phyloP scores from a whole-genome alignment of 2,888 invertebrate genomes.

The Thera britannica region DNA sequence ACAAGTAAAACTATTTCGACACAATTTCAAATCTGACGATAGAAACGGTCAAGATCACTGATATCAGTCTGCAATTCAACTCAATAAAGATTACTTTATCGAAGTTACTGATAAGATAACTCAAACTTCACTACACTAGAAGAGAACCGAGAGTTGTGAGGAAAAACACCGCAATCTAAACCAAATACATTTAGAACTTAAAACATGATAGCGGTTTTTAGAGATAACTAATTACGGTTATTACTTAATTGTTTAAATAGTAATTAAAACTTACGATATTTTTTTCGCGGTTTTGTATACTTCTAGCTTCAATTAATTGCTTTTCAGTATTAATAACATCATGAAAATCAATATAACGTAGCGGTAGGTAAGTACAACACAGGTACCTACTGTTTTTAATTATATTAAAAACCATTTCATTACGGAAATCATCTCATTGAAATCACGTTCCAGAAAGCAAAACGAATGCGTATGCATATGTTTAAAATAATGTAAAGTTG shows the following conservation, averaged over 20 bases:
- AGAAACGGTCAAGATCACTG: conserved; percentile 33
- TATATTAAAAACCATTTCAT: not conserved
- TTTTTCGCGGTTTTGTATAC: not conserved
- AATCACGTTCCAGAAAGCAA: not conserved
- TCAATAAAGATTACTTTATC: conserved; percentile 33
- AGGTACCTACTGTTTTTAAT: not conserved
- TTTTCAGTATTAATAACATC: not conserved
- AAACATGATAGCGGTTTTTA: not conserved
- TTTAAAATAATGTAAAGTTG: not conserved
- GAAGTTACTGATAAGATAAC: conserved; percentile 3
- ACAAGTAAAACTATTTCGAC: not conserved
- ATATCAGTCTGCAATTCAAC: conserved; percentile 29
- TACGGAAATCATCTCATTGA: not conserved
- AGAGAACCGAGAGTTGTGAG: not conserved
- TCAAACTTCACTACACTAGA: not conserved
- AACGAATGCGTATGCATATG: not conserved
- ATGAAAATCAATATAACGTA: not conserved
- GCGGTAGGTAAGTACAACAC: no score
- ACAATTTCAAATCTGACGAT: conserved; percentile 5
- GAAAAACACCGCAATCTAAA: not conserved
- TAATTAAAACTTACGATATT: no score
- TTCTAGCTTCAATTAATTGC: not conserved
- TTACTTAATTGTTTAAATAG: not conserved
- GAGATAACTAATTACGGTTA: not conserved
- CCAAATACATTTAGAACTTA: not conserved